These are phyloP conservation scores for Osmoderma eremita DNA, from an alignment of 2,888 invertebrate genomes.

Conservation along the genomic window DNA sequence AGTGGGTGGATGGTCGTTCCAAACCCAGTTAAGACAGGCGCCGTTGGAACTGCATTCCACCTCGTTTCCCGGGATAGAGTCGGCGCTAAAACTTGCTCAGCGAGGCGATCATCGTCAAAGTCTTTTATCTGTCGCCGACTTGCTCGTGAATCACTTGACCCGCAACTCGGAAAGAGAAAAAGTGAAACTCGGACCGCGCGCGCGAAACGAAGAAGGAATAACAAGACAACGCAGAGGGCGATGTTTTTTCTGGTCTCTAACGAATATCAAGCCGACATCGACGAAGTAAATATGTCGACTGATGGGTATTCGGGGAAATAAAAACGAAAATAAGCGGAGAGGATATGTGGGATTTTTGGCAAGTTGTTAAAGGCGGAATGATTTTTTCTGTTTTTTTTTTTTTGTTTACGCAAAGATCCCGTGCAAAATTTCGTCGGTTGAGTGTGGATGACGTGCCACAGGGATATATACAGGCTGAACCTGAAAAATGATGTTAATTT, in stretches of 20 bases:
- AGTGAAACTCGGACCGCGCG: neutral
- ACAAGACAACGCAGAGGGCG: constrained; percentile 16
- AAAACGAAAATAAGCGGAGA: neutral
- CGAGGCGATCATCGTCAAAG: constrained; percentile 9
- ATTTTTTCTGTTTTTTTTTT: neutral
- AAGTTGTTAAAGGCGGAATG: neutral
- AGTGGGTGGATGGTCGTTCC: neutral
- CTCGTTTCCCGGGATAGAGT: constrained; percentile 28
- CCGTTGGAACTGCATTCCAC: constrained; percentile 33
- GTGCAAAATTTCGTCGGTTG: no score
- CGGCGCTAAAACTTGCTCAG: constrained; percentile 20
- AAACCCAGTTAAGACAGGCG: constrained; percentile 24
- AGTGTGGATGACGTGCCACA: no score
- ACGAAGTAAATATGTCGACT: constrained; percentile 9
- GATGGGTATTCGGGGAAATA: constrained; percentile 12
- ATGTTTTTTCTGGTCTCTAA: constrained; percentile 1
- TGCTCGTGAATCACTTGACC: constrained; percentile 33
- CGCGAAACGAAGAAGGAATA: neutral
- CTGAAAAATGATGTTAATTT: no score
- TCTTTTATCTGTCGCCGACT: constrained; percentile 27
- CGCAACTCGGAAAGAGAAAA: constrained; percentile 22
- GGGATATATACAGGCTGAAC: no score
- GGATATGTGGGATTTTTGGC: neutral
- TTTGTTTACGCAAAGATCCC: no score
- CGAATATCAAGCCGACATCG: constrained; percentile 9